Conservation (phyloP, 2,113 vertebrate genomes). For the Ptychochromis oligacanthus region DNA sequence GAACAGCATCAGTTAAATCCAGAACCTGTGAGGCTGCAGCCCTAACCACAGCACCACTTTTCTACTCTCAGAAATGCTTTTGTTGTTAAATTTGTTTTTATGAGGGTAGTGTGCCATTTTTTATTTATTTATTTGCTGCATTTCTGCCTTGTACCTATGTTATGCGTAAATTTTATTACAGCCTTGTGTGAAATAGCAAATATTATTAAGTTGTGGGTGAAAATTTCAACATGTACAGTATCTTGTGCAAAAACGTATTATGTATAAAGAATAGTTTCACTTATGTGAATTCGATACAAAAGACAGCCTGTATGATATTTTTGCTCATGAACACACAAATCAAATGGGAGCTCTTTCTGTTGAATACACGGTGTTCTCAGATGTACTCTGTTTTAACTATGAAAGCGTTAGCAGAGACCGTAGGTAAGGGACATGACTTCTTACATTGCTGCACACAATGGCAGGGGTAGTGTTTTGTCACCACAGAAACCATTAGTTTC, state of each 20-base stretch:
- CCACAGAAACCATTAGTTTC: conserved; percentile 94
- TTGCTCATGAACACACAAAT: not conserved
- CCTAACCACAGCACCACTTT: not conserved
- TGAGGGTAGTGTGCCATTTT: not conserved
- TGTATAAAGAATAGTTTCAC: not conserved
- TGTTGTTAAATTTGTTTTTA: not conserved
- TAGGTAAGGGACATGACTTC: conserved; percentile 70
- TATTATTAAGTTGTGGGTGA: not conserved
- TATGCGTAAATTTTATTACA: not conserved
- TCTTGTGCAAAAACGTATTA: not conserved
- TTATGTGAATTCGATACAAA: not conserved
- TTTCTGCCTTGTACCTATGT: not conserved
- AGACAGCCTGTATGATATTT: not conserved
- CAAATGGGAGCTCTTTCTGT: not conserved
- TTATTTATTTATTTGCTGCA: not conserved
- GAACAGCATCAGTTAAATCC: not conserved
- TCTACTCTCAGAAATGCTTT: not conserved
- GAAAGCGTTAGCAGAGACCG: conserved; percentile 20
- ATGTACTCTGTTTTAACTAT: conserved; percentile 9
- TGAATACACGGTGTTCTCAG: conserved; percentile 14
- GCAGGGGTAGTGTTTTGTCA: conserved; percentile 82
- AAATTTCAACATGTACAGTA: not conserved
- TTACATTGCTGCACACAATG: conserved; percentile 80
- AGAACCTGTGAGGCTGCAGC: not conserved
- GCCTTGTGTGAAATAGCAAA: not conserved